A percentile compares a stretch with the other conserved stretches of the same genome.
Evolutionary conservation across 2,113 vertebrate genomes (phyloP).

Genomic region (Haliaeetus leucogaster): DNA sequence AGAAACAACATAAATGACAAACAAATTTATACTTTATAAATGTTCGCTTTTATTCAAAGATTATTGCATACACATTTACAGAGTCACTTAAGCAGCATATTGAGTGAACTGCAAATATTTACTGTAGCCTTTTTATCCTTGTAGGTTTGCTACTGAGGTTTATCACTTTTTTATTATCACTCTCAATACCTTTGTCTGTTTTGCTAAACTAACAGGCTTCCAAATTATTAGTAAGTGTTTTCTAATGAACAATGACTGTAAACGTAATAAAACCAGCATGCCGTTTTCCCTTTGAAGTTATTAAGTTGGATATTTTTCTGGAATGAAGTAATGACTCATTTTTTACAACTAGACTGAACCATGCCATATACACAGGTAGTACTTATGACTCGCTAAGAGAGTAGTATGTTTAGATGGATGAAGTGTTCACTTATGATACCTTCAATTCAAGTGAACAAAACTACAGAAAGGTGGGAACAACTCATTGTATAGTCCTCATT

Average conservation of each 20-base stretch:
- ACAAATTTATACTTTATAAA: background rate
- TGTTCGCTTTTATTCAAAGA: constrained; percentile 31
- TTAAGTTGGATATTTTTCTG: background rate
- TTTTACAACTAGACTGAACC: background rate
- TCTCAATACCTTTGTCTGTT: background rate
- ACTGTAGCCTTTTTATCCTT: background rate
- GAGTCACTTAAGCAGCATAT: background rate
- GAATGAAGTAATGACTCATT: background rate
- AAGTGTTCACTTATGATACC: background rate
- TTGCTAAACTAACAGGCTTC: background rate
- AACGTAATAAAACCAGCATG: background rate
- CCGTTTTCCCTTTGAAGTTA: background rate
- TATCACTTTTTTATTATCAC: background rate
- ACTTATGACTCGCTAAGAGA: background rate
- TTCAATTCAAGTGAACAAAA: background rate
- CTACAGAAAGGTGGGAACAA: background rate
- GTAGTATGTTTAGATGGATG: background rate
- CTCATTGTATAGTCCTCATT: background rate
- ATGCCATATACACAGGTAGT: background rate
- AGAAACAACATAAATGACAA: background rate
- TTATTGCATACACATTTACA: background rate
- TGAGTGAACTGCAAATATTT: background rate
- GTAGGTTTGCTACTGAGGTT: background rate
- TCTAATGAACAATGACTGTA: background rate
- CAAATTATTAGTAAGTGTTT: background rate